A percentile compares a stretch with the other conserved stretches of the same genome.
Conservation (phyloP, 2,888 invertebrate genomes). For the Emmelina monodactyla region DNA sequence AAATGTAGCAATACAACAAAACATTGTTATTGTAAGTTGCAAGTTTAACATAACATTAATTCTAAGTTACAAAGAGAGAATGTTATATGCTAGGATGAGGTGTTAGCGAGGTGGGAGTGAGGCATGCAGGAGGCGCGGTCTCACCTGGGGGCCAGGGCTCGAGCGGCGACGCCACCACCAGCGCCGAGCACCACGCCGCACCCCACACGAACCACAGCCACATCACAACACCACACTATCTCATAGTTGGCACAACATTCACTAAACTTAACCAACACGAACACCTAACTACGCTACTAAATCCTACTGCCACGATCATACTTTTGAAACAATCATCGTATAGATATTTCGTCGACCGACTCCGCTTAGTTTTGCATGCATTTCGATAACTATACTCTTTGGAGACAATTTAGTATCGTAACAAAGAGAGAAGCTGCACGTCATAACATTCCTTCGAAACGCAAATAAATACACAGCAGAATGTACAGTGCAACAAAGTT, state of each 20-base stretch:
- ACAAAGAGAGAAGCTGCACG: slow-evolving; percentile 62
- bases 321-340: slow-evolving; percentile 53
- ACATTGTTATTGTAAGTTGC: no score
- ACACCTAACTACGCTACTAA: slow-evolving; percentile 59
- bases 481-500: not conserved
- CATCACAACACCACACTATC: slow-evolving; percentile 66
- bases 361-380: no score
- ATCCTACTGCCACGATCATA: slow-evolving; percentile 61
- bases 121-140: slow-evolving; percentile 30
- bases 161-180: slow-evolving; percentile 49
- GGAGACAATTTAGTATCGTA: no score
- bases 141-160: slow-evolving; percentile 57
- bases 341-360: no score
- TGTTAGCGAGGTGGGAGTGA: slow-evolving; percentile 18
- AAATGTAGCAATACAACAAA: no score
- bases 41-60: no score
- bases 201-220: slow-evolving; percentile 64
- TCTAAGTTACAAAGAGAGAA: no score
- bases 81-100: no score
- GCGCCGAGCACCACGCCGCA: slow-evolving; percentile 51
- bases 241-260: slow-evolving; percentile 65
- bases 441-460: slow-evolving; percentile 54
- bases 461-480: not conserved
- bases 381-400: no score
- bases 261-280: slow-evolving; percentile 59